Conservation (phyloP, 1,140 invertebrate genomes). For the Drosophila ironensis region DNA sequence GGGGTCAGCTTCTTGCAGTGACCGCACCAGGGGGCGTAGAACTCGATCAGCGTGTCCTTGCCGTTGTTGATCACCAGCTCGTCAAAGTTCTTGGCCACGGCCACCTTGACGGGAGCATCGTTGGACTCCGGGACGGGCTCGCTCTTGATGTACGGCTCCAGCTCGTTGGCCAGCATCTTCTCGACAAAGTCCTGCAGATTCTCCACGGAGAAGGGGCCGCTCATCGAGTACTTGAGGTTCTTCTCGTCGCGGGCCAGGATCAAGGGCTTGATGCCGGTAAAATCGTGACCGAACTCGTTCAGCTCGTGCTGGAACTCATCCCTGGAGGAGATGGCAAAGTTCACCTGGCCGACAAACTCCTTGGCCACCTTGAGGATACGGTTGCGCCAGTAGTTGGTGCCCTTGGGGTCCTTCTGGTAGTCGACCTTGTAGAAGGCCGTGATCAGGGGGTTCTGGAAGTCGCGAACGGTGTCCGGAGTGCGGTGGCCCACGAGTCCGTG, state of each 20-base stretch:
- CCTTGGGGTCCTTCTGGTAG: slow-evolving; percentile 98
- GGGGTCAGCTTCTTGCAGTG: slow-evolving; percentile 98
- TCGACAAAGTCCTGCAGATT: slow-evolving; percentile 94
- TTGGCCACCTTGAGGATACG: slow-evolving; percentile 97
- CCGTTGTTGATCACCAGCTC: slow-evolving; percentile 95
- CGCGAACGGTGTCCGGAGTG: slow-evolving; percentile 90
- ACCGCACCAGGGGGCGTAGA: slow-evolving; percentile 99
- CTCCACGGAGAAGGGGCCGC: slow-evolving; percentile 95
- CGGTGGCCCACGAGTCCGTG: slow-evolving; percentile 96
- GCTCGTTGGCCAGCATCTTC: slow-evolving; percentile 90
- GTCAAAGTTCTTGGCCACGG: slow-evolving; percentile 98
- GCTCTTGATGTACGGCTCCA: slow-evolving; percentile 97
- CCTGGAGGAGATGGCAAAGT: slow-evolving; percentile 95
- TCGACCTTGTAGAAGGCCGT: slow-evolving; percentile 97
- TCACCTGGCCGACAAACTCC: slow-evolving; percentile 89
- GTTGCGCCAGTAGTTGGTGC: slow-evolving; percentile 99
- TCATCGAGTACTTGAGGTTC: slow-evolving; percentile 95
- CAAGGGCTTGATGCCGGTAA: slow-evolving; percentile 94
- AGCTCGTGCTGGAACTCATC: slow-evolving; percentile 97
- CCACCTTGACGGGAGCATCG: slow-evolving; percentile 92
- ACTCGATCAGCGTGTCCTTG: slow-evolving; percentile 97
- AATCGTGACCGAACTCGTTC: slow-evolving; percentile 96
- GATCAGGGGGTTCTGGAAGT: slow-evolving; percentile 95
- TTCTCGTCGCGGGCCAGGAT: slow-evolving; percentile 91
- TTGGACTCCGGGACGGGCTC: slow-evolving; percentile 95